Evolutionary conservation across 2,888 invertebrate genomes (phyloP).

Genomic region (Callyntrura sp.): DNA sequence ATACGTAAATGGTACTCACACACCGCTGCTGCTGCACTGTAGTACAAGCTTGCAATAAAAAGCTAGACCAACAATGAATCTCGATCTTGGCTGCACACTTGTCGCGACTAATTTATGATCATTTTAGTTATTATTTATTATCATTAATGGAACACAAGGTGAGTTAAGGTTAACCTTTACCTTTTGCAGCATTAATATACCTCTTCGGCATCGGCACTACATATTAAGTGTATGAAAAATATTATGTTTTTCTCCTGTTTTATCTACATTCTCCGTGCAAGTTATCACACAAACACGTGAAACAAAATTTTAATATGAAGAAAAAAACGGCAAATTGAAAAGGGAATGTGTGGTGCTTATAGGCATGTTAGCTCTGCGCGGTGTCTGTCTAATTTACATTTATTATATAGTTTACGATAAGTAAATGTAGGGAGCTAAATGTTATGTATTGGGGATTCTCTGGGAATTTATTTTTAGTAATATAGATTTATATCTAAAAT

Average conservation of each 20-base stretch:
- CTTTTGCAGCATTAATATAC: slow-evolving; percentile 20
- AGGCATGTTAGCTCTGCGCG: too few species aligned
- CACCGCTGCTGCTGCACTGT: too few species aligned
- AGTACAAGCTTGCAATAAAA: too few species aligned
- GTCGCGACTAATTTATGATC: slow-evolving; percentile 34
- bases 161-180: slow-evolving; percentile 23
- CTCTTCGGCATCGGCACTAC: too few species aligned
- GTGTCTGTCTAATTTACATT: too few species aligned
- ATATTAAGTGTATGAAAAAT: background rate
- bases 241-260: background rate
- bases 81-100: slow-evolving; percentile 4
- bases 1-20: too few species aligned
- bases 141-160: slow-evolving; percentile 56
- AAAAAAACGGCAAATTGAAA: background rate
- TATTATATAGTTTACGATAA: too few species aligned
- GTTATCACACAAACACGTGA: background rate
- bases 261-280: slow-evolving; percentile 7
- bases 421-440: too few species aligned
- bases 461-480: background rate
- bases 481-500: background rate
- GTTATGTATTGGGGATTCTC: too few species aligned
- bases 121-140: too few species aligned
- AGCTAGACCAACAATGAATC: background rate
- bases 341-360: background rate
- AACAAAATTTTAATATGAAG: too few species aligned